Evolutionary conservation across 2,888 invertebrate species (phyloP), one percentile per base, ranked within the genome.

Genomic region (Lamellibrachia columna): DNA sequence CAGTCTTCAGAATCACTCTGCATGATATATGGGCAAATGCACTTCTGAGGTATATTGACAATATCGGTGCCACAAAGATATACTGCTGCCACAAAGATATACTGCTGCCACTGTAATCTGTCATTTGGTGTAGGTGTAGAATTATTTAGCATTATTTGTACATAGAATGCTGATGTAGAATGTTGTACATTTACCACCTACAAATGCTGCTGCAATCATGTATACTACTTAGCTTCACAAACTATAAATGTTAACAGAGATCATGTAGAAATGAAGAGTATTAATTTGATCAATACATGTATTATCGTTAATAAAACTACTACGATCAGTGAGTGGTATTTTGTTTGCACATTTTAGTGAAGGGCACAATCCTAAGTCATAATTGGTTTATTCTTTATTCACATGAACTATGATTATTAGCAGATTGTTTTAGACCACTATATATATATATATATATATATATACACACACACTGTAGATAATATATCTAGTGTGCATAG

Each of bases 151-250:
- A 75, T 75, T 75, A 22, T 75, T 75, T 75, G 75, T 75, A 75
- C 75, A 75, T 75, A 75, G 75, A 22, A 75, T 75, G 75, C 75
- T 75, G 75, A 75, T 75, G n/a, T 75, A 75, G 75, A 75, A 75
- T 75, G 75, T 75, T 75, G 75, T 75, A 75, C 75, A 75, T 75
- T 75, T 75, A 75, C 75, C 75, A 75, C 75, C 75, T n/a, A 75
- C 75, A 22, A 75, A 75, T 75, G n/a, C 75, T 75, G 75, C n/a
- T n/a, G 22, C 75, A 75, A 75, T 75, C 75, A 22, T 75, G 75
- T 75, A 75, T 75, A 75, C 75, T 75, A 75, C 75, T 22, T 75
- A 75, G 75, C 75, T 75, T 75, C 75, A 75, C 15, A 6, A 22
- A 15, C 75, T 75, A 75, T 75, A 11, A 75, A 15, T 75, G 22